Conservation (phyloP, 2,888 invertebrate species). For the Clostera curtula region DNA sequence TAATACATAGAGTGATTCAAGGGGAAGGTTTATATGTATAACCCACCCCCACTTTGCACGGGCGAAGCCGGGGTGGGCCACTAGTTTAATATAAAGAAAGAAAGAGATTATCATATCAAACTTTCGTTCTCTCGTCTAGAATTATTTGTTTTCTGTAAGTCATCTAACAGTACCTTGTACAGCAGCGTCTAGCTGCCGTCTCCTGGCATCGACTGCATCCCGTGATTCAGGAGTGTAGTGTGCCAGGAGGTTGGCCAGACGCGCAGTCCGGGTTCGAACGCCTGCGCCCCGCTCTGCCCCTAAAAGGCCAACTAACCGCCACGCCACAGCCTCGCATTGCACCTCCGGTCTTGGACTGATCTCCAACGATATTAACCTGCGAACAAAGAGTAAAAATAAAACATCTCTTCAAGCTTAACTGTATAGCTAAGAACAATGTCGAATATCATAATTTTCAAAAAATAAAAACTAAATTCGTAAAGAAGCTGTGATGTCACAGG, state of each 20-base stretch:
- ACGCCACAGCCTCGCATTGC: slow-evolving; percentile 86
- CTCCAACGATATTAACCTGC: slow-evolving; percentile 57
- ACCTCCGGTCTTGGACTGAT: slow-evolving; percentile 78
- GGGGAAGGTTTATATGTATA: too few species aligned
- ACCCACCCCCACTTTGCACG: too few species aligned
- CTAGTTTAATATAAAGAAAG: too few species aligned
- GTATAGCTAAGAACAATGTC: too few species aligned
- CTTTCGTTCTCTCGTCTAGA: too few species aligned
- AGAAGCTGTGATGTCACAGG: too few species aligned
- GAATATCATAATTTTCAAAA: background rate
- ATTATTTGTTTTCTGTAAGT: too few species aligned
- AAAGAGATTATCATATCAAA: too few species aligned
- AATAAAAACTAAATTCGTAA: background rate
- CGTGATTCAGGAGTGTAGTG: slow-evolving; percentile 80
- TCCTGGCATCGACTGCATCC: slow-evolving; percentile 78
- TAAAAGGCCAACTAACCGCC: slow-evolving; percentile 89
- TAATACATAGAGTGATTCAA: too few species aligned
- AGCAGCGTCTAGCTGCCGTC: slow-evolving; percentile 86
- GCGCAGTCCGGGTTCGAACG: slow-evolving; percentile 75
- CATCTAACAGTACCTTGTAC: slow-evolving; percentile 85
- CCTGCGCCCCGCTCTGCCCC: slow-evolving; percentile 74
- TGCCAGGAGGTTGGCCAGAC: slow-evolving; percentile 75
- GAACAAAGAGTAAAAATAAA: slow-evolving; percentile 3
- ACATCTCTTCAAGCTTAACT: too few species aligned
- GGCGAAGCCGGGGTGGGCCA: too few species aligned